Percentiles rank a stretch among this genome's conserved stretches.
These are phyloP conservation scores for Leptestheria dahalacensis DNA, from an alignment of 1,140 invertebrate species.

Conservation along the genomic window DNA sequence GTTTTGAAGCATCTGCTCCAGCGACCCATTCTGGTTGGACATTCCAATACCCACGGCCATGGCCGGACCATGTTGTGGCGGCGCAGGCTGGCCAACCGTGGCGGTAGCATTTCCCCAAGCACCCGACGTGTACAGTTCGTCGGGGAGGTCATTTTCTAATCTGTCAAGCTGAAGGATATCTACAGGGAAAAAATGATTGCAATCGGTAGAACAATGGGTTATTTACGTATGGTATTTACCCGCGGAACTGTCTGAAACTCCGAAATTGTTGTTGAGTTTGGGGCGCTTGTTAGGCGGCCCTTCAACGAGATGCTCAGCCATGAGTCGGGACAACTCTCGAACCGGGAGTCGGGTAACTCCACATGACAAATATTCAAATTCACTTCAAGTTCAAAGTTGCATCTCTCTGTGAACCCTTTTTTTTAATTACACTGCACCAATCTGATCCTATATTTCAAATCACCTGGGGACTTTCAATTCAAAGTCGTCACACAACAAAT, in stretches of 20 bases:
- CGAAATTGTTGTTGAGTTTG: constrained; percentile 73
- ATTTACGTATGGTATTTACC: too few relatives aligned
- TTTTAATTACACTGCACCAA: too few relatives aligned
- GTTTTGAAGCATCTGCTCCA: neutral
- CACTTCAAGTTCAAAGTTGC: too few relatives aligned
- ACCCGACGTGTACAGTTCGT: constrained; percentile 52
- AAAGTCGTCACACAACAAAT: too few relatives aligned
- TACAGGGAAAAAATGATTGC: constrained; percentile 17
- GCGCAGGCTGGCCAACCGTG: neutral
- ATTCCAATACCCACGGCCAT: neutral
- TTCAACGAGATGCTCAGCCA: constrained; percentile 88
- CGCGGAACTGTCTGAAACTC: too few relatives aligned
- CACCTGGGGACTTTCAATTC: too few relatives aligned
- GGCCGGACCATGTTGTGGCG: neutral
- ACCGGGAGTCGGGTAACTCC: too few relatives aligned
- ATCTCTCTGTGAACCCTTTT: too few relatives aligned
- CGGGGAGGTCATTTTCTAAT: constrained; percentile 80
- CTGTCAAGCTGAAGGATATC: constrained; percentile 31
- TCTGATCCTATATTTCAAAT: too few relatives aligned
- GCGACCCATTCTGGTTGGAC: neutral
- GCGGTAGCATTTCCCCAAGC: neutral
- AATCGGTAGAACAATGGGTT: too few relatives aligned
- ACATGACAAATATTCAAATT: neutral
- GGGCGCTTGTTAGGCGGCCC: constrained; percentile 85
- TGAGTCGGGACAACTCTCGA: constrained; percentile 30